Evolutionary conservation across 64 coral and sea anemone species (phyloP), one percentile per base, ranked within the genome.

Genomic region (Montipora foliosa): DNA sequence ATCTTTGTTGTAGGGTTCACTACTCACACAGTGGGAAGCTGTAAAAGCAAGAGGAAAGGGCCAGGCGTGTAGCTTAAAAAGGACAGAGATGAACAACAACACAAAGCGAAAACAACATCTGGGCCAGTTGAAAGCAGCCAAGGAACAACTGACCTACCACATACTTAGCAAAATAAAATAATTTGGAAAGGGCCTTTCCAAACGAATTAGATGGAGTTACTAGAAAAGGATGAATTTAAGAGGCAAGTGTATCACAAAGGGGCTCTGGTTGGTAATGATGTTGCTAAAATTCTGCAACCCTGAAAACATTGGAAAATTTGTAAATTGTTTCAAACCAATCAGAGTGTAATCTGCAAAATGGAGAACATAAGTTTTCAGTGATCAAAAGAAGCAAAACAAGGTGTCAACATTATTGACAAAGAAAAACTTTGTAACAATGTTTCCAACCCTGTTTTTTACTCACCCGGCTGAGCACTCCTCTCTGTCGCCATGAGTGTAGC

Each of bases 151-250:
- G 11, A 50, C 49, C n/a, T 3, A 20, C 67, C 21, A 47, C 50
- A n/a, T n/a, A n/a, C 10, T 10, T 49, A 21, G 84, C 67, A 6
- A 22, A 11, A 48, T 48, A 75, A 21, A 69, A 70, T 49, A 70
- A 87, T 5, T 48, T 72, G 14, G n/a, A 87, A 91, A 47, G 49
- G 79, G 9, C 57, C 89, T 21, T 90, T 90, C 67, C 44, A 66
- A 80, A 47, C 3, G 48, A 66, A 57, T 57, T 52, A 22, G 49
- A 83, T 55, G 21, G 50, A 29, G 24, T 74, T n/a, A 58, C 22
- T 92, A 78, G 79, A 75, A 10, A 61, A n/a, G 25, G 72, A 64
- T 91, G 12, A 91, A 51, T 52, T 55, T 92, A 92, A 92, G 72
- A 21, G 37, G 80, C 12, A 59, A 82, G 79, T 83, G 1, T 82